Base-by-base conservation (phyloP, 2,797 vertebrate species). In the Micrastur ruficollis region DNA sequence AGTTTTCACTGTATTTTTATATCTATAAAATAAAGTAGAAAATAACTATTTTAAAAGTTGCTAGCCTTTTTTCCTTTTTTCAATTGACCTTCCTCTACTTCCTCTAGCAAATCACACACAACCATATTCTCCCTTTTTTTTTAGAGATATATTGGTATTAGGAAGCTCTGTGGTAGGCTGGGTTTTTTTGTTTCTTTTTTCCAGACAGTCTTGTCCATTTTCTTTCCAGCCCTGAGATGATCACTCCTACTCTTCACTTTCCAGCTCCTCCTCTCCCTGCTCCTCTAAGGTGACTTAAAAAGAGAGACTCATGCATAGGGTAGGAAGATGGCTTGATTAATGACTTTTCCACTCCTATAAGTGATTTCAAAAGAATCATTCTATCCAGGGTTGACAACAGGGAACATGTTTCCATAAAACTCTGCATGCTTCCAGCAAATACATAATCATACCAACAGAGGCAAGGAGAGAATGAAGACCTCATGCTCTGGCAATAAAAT, bases 351-450 rank as follows among this genome's bases (percentile, higher is more conserved):
- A 91, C 49, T 92, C 44, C 36, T 78, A 0, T 38, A 93, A 88
- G 62, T 90, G 58, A 86, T 91, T 91, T 91, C 66, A 93, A 90
- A 84, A 34, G 58, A 86, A 75, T 70, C 50, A 75, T 76, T 86
- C 61, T 66, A 16, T 44, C 50, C 82, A 84, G 31, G n/a, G 55
- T 56, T 90, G 66, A 83, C 87, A 95, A 91, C 12, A 84, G 38
- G 47, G 26, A 95, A 81, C 70, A 73, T 80, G 23, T 81, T 87
- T 87, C 92, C 84, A 80, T 70, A 91, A 87, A 94, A n/a, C 5
- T 53, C 34, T 47, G 36, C 20, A n/a, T 14, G 44, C 31, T 89
- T 90, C 55, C 89, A 86, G 59, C 55, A 95, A 95, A 73, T 53
- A 66, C 47, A 56, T 55, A 67, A 87, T 44, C 22, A 59, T 55